Conservation (phyloP, 2,113 vertebrate species). For the Lepidothrix coronata region DNA sequence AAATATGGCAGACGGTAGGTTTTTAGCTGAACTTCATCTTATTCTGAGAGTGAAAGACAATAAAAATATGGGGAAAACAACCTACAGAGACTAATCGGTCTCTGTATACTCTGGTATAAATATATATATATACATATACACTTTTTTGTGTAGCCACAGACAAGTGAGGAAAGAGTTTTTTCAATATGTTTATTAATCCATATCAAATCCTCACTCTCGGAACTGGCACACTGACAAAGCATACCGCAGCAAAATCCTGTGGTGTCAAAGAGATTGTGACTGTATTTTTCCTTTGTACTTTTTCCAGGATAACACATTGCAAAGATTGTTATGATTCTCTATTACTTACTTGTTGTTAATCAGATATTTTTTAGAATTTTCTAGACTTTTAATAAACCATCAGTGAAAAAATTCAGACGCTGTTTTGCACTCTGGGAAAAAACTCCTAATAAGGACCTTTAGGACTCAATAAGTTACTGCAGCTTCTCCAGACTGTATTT, state of each 20-base stretch:
- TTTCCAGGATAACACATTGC: not conserved
- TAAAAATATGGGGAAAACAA: not conserved
- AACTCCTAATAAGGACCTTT: rapidly evolving
- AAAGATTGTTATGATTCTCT: not conserved
- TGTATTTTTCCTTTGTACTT: not conserved
- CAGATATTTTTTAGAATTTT: not conserved
- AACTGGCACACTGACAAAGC: not conserved
- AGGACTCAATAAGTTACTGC: not conserved
- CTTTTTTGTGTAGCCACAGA: not conserved
- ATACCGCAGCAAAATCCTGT: not conserved
- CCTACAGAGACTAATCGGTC: not conserved
- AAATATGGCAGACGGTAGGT: not conserved
- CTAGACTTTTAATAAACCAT: not conserved
- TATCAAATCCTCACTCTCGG: not conserved
- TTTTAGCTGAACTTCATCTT: not conserved
- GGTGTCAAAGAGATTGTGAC: not conserved
- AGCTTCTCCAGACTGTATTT: not conserved
- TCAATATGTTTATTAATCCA: not conserved
- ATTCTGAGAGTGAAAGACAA: not conserved
- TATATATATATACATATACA: not conserved
- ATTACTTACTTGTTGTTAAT: not conserved
- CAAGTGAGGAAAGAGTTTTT: not conserved
- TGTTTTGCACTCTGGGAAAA: not conserved
- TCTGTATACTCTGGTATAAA: not conserved
- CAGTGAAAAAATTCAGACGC: not conserved